Conservation (phyloP, 1,140 invertebrate genomes). For the Drosophila hydei region DNA sequence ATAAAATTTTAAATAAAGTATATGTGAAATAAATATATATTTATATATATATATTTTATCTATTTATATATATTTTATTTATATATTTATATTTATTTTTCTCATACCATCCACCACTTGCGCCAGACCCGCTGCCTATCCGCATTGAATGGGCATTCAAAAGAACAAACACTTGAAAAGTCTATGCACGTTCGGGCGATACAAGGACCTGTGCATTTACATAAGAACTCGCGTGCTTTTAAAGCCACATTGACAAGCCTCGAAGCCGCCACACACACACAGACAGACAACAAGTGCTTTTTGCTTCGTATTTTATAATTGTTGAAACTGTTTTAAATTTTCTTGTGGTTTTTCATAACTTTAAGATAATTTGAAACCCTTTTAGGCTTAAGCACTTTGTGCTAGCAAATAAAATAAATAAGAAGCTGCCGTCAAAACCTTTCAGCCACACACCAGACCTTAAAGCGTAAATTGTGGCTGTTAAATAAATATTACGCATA, state of each 20-base stretch:
- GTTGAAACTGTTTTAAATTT: neutral
- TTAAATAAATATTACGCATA: constrained; percentile 73
- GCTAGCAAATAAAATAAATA: constrained; percentile 34
- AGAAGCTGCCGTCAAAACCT: constrained; percentile 29
- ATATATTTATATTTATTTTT: too few relatives aligned
- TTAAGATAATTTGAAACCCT: constrained; percentile 16
- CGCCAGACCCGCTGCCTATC: too few relatives aligned
- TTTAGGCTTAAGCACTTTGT: constrained; percentile 29
- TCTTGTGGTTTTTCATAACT: neutral
- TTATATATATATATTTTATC: too few relatives aligned
- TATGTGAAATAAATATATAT: too few relatives aligned
- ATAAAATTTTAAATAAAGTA: too few relatives aligned
- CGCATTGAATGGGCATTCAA: neutral
- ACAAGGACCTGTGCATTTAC: constrained; percentile 3
- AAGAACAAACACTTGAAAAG: constrained; percentile 3
- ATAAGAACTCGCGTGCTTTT: neutral
- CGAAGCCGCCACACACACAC: neutral
- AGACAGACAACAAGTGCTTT: neutral
- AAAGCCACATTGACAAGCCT: neutral
- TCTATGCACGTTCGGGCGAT: constrained; percentile 10
- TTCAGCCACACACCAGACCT: constrained; percentile 30
- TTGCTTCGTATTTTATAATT: neutral
- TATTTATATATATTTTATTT: too few relatives aligned
- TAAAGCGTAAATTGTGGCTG: constrained; percentile 42
- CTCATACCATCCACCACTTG: too few relatives aligned